phyloP scores from a whole-genome alignment of 1,140 invertebrate genomes.

The Zaprionus tsacasi region DNA sequence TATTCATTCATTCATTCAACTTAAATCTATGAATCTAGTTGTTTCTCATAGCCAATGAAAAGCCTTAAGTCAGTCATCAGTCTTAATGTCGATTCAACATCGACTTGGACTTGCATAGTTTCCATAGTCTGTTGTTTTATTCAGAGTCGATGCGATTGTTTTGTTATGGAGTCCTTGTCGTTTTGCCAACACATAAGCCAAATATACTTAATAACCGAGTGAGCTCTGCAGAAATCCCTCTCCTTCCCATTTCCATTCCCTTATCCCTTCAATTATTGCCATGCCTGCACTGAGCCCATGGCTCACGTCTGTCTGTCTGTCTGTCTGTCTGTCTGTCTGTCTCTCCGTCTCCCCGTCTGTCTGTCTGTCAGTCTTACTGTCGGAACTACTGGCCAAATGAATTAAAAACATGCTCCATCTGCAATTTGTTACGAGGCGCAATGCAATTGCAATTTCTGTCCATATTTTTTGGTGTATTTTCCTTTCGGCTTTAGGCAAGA shows the following conservation, averaged over 20 bases:
- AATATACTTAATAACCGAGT: constrained; percentile 7
- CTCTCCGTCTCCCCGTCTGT: no score
- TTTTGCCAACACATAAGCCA: neutral
- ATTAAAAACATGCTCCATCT: constrained; percentile 81
- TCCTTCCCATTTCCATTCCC: constrained; percentile 10
- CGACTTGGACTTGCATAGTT: neutral
- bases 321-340: neutral
- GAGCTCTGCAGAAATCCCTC: neutral
- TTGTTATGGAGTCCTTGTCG: neutral
- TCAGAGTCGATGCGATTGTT: constrained; percentile 8
- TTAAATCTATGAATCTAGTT: constrained; percentile 52
- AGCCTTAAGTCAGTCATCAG: neutral
- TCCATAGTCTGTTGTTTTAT: constrained; percentile 18
- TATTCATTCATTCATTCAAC: constrained; percentile 65
- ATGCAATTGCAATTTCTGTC: constrained; percentile 48
- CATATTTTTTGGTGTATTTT: constrained; percentile 51
- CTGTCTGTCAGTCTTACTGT: neutral
- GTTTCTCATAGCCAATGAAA: constrained; percentile 10
- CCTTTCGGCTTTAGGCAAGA: constrained; percentile 34
- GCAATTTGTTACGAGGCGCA: constrained; percentile 68
- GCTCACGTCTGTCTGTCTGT: neutral
- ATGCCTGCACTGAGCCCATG: constrained; percentile 29
- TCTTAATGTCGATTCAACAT: neutral
- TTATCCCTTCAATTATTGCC: constrained; percentile 48
- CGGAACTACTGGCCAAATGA: constrained; percentile 67